Percentiles rank a stretch among this genome's conserved stretches.
phyloP scores from a whole-genome alignment of 2,113 vertebrate species.

The Oncorhynchus mykiss region DNA sequence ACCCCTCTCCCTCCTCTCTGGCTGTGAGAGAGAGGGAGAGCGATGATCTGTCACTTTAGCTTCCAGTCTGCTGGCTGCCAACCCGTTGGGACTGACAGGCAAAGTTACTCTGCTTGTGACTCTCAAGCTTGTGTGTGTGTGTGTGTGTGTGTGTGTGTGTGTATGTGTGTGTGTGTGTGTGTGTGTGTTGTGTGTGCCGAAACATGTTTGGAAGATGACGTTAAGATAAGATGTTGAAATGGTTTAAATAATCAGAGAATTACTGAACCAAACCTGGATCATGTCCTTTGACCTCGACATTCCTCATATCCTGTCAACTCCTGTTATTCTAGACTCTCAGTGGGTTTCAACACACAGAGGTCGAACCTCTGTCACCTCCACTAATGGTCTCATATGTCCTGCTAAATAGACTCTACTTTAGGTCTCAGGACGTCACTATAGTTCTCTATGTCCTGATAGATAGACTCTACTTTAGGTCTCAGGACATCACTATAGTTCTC shows the following conservation, averaged over 20 bases:
- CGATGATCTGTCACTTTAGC: slow-evolving; percentile 57
- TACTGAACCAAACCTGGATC: not conserved
- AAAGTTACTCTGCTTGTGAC: slow-evolving; percentile 45
- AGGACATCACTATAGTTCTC: too few species aligned
- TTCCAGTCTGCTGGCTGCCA: slow-evolving; percentile 60
- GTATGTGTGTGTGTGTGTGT: not conserved
- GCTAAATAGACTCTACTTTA: not conserved
- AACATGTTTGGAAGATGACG: not conserved
- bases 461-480: too few species aligned
- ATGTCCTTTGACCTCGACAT: not conserved
- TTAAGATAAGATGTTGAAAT: not conserved
- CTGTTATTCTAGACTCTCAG: not conserved
- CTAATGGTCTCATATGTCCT: too few species aligned
- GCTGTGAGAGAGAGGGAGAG: slow-evolving; percentile 25
- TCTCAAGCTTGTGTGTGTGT: not conserved
- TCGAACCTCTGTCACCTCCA: too few species aligned
- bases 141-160: not conserved
- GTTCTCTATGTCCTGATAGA: too few species aligned
- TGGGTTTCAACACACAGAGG: not conserved
- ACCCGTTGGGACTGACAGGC: slow-evolving; percentile 49
- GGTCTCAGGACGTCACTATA: too few species aligned
- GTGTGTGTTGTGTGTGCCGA: slow-evolving; percentile 3
- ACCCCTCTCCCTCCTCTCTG: slow-evolving; percentile 54
- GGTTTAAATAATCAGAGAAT: not conserved
- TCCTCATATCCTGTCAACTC: not conserved